Base-by-base conservation (phyloP, 2,888 invertebrate species). In the Torymus aiolomorphi region DNA sequence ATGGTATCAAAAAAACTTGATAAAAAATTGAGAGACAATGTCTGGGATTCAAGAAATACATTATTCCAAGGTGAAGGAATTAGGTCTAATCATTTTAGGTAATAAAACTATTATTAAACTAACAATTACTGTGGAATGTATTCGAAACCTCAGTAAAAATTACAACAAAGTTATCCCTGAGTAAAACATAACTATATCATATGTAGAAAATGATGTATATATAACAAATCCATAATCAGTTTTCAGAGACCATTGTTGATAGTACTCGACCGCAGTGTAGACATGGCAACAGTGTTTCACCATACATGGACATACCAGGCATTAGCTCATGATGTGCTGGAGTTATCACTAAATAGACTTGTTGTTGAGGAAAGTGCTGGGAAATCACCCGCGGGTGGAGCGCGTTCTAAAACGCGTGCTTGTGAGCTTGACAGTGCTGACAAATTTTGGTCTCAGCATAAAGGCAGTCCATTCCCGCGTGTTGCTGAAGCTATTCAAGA, bases 281-380 rank as follows among this genome's bases (percentile, higher is more conserved):
- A 99, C 90, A 94, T 99, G 94, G 98, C 98, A 1, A 99, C 99
- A 61, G 98, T 98, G 31, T 91, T 99, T 80, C 99, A 99, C 92
- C 99, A 99, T 91, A 98, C 99, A 0, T 99, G 99, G 99, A 99
- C 99, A 0, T 99, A 99, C 91, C 99, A 99, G 91, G 99, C 99
- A 0, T 91, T 99, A 75, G 95, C 97, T 31, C 99, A 99, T 91
- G 99, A 99, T 92, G 96, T 99, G 4, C 91, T 99, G 77, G 97
- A 98, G 87, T 92, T 98, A 84, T 95, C 97, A 11, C 91, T 98
- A 77, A 99, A 99, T 91, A 93, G 97, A 59, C 83, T 96, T 0
- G 93, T 94, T 62, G 93, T 96, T 14, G 94, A 94, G 80, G 96
- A 96, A 85, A 92, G 92, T 67, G 90, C 90, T 0, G 90, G 91